These are phyloP conservation scores for Ctenochaetus hawaiiensis DNA, from an alignment of 2,797 vertebrate genomes.

Conservation along the genomic window DNA sequence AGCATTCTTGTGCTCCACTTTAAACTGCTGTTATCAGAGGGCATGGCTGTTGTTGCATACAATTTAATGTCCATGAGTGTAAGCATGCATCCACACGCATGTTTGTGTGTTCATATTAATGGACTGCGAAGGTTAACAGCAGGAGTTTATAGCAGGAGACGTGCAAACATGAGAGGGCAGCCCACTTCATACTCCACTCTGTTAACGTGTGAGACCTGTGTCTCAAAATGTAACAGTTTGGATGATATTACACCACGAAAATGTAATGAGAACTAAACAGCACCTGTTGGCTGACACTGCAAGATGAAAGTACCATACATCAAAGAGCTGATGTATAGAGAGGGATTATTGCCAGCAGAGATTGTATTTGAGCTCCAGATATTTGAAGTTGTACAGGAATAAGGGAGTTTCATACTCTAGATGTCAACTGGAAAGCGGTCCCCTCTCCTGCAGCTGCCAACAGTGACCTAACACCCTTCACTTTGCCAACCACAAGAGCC, in stretches of 20 bases:
- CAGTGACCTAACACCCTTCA: conserved; percentile 40
- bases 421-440: conserved; percentile 36
- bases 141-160: conserved; percentile 54
- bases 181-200: conserved; percentile 38
- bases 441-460: conserved; percentile 26
- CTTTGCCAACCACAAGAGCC: conserved; percentile 47
- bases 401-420: conserved; percentile 31
- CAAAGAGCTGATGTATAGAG: conserved; percentile 39
- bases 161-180: conserved; percentile 47
- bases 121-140: conserved; percentile 61
- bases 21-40: conserved; percentile 46
- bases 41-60: conserved; percentile 20
- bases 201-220: conserved; percentile 14
- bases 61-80: conserved; percentile 18
- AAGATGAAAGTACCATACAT: conserved; percentile 45
- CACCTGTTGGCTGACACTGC: conserved; percentile 40
- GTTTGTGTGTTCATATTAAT: conserved; percentile 54
- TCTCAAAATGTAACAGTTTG: conserved; percentile 41
- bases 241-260: conserved; percentile 29
- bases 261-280: conserved; percentile 21
- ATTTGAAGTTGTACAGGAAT: conserved; percentile 31
- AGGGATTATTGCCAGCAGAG: conserved; percentile 29
- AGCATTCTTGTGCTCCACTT: conserved; percentile 68
- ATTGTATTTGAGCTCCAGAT: conserved; percentile 27
- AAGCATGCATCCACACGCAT: not conserved